These are phyloP conservation scores for Thecocarcelia acutangulata DNA, from an alignment of 2,888 invertebrate genomes.

Conservation along the genomic window DNA sequence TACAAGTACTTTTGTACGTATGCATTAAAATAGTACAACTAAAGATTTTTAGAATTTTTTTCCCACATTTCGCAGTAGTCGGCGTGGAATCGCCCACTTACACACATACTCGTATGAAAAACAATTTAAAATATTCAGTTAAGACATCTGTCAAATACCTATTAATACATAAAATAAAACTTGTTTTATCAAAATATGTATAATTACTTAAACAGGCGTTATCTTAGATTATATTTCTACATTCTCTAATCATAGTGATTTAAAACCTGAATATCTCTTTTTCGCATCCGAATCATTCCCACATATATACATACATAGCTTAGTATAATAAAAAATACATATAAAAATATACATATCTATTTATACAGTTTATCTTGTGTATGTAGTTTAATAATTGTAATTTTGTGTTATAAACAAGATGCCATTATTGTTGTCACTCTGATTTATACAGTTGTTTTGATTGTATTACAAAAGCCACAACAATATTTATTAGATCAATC, in stretches of 20 bases:
- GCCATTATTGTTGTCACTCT: constrained; percentile 34
- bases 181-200: not conserved
- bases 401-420: constrained; percentile 34
- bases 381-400: constrained; percentile 22
- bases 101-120: no score
- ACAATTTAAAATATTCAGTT: no score
- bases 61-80: no score
- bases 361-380: constrained; percentile 4
- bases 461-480: constrained; percentile 20
- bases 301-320: not conserved
- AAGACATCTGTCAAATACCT: constrained; percentile 54
- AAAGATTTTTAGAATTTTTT: no score
- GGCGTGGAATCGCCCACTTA: no score
- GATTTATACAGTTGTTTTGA: constrained; percentile 42
- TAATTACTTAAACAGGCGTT: constrained; percentile 55
- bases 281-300: constrained; percentile 16
- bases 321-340: no score
- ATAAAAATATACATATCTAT: not conserved
- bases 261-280: constrained; percentile 50
- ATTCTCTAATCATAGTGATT: constrained; percentile 45
- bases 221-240: constrained; percentile 32
- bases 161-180: constrained; percentile 24
- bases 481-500: constrained; percentile 16
- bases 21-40: no score
- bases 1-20: no score